Percentiles rank a stretch among this genome's conserved stretches.
Evolutionary conservation across 2,113 vertebrate species (phyloP).

Genomic region (Turnix velox): DNA sequence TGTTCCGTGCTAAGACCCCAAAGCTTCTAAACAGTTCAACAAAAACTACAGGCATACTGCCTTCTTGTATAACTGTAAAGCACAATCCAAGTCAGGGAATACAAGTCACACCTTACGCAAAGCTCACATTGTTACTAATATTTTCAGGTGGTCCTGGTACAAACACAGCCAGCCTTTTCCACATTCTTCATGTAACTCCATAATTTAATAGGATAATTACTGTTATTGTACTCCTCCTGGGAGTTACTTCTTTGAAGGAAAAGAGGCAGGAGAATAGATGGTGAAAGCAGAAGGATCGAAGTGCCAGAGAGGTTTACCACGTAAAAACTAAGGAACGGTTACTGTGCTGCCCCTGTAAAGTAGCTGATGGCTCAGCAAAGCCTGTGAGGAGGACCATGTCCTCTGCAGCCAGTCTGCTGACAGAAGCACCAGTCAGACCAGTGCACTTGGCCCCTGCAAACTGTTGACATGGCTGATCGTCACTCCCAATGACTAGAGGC

Average conservation of each 20-base stretch:
- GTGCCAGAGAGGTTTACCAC: neutral
- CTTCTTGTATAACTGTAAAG: neutral
- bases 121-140: neutral
- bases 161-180: neutral
- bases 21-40: neutral
- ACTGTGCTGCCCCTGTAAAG: neutral
- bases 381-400: neutral
- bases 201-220: conserved; percentile 3
- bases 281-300: neutral
- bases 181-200: neutral
- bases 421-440: neutral
- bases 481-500: too few species aligned
- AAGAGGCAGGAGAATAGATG: neutral
- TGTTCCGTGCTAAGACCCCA: neutral
- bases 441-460: neutral
- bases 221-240: neutral
- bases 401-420: neutral
- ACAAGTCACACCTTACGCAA: neutral
- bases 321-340: rapidly evolving
- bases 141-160: neutral
- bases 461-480: neutral
- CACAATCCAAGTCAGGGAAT: neutral
- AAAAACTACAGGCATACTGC: neutral
- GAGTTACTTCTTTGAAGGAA: neutral
- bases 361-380: neutral